phyloP scores from a whole-genome alignment of 2,797 vertebrate genomes.

The Austrolebias charrua region DNA sequence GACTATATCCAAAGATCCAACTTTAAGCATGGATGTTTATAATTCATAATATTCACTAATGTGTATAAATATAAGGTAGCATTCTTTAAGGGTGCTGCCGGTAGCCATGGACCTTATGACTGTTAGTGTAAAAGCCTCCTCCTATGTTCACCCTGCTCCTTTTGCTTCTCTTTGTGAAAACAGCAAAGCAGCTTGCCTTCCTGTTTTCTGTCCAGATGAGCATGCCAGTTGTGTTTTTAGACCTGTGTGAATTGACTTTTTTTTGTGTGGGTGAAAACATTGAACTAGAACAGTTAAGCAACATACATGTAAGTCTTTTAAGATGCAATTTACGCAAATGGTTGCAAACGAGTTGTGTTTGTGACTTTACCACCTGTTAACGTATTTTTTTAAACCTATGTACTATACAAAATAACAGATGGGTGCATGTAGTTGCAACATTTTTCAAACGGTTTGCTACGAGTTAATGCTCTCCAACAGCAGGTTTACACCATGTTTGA shows the following conservation, averaged over 20 bases:
- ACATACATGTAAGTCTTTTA: slow-evolving; percentile 11
- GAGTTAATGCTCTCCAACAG: slow-evolving; percentile 52
- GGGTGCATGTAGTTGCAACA: slow-evolving; percentile 45
- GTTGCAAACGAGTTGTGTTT: slow-evolving; percentile 22
- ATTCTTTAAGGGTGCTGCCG: slow-evolving; percentile 59
- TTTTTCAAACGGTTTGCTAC: slow-evolving; percentile 46
- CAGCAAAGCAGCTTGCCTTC: slow-evolving; percentile 23
- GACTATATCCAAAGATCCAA: slow-evolving; percentile 66
- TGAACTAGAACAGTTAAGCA: background rate
- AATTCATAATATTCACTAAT: slow-evolving; percentile 39
- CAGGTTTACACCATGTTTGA: slow-evolving; percentile 67
- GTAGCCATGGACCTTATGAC: slow-evolving; percentile 82
- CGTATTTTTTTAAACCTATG: slow-evolving; percentile 25
- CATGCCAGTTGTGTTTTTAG: slow-evolving; percentile 11
- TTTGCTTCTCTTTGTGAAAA: slow-evolving; percentile 20
- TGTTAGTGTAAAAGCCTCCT: slow-evolving; percentile 72
- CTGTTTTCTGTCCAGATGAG: slow-evolving; percentile 27
- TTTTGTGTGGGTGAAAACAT: slow-evolving; percentile 7
- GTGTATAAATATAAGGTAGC: slow-evolving; percentile 56
- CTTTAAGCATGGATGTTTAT: slow-evolving; percentile 49
- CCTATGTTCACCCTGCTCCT: slow-evolving; percentile 22
- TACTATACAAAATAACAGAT: slow-evolving; percentile 37
- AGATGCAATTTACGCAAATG: slow-evolving; percentile 29
- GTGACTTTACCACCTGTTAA: slow-evolving; percentile 23
- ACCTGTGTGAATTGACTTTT: slow-evolving; percentile 7